Evolutionary conservation across 2,888 invertebrate genomes (phyloP), one percentile per base, ranked within the genome.

Genomic region (Papilio gigon): DNA sequence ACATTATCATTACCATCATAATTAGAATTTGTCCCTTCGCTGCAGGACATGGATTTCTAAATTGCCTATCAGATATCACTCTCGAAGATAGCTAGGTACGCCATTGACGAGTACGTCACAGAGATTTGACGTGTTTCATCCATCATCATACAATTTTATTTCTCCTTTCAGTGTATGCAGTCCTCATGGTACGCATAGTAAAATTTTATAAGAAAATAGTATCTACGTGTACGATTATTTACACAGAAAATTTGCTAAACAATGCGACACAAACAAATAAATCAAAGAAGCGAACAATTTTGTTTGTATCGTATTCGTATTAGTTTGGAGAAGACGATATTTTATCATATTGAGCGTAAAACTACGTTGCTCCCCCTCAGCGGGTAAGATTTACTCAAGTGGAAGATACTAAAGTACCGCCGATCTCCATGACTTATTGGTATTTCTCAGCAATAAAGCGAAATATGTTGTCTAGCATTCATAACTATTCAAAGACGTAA

Each of bases 281-380:
- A 65, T 40, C 27, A 25, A 42, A 35, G 20, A 40, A 53, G 35
- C 37, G 37, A 53, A 64, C 53, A 56, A 65, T 65, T 40, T 14
- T 65, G 56, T 65, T 65, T 56, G 56, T 64, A 37, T 64, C 53
- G 37, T 37, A 64, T 53, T 53, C 35, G 64, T 56, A 65, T 65
- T 65, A 65, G n/a, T 64, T 64, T 53, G 12, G 40, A 20, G 56
- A 27, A 53, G 37, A 27, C 47, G 37, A 65, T 65, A 65, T 65
- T 65, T 65, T 56, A 65, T 56, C 56, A 65, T 30, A 65, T 56
- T 53, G 65, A 65, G 65, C 65, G 65, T 65, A 65, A 65, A 65
- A 65, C 65, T 65, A 27, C 65, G 56, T 30, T 30, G 37, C 20
- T 64, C 40, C 40, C 64, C 33, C 65, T 65, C 53, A 30, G 65